Base-by-base conservation (phyloP, 2,113 vertebrate genomes). In the Uria lomvia region DNA sequence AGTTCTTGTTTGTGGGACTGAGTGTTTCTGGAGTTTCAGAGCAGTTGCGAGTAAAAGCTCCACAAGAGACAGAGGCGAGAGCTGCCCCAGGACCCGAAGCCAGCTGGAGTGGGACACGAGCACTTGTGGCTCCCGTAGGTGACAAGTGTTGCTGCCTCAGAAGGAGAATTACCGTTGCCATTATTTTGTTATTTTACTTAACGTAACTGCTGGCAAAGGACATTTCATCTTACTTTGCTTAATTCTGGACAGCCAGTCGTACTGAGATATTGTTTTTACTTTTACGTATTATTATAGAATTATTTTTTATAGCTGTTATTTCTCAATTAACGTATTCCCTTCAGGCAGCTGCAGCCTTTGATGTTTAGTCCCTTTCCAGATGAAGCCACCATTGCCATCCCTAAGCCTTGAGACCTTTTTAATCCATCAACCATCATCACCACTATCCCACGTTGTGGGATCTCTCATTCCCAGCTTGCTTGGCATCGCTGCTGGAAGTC, bases 261-360 rank as follows among this genome's bases (percentile, higher is more conserved):
- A 76, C 60, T 75, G 42, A 75, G 86, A 97, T 97, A 97, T 63
- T 97, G 92, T 80, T 97, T 97, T 95, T 79, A 95, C 73, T 90
- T 96, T 90, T 96, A 96, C 38, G 82, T 58, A 94, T 91, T 59
- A 88, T 83, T 92, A 96, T 53, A 91, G 93, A 89, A 91, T 96
- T 97, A 93, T 91, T 96, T 92, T 92, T 96, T 95, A 96, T 92
- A 94, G 93, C 90, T 94, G 86, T 77, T 97, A 96, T 96, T 97
- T 96, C 94, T 97, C 97, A 96, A 97, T 97, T 97, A 97, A 73
- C 6, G 8, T 83, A 58, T 34, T 95, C 94, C 90, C 89, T 77
- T 34, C n/a, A 95, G 94, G 90, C 40, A 42, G 60, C 20, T 18
- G 56, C 92, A 78, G 77, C 74, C 86, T 94, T 82, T 40, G 65